Conservation (phyloP, 2,888 invertebrate species). For the Neoaliturus tenellus region DNA sequence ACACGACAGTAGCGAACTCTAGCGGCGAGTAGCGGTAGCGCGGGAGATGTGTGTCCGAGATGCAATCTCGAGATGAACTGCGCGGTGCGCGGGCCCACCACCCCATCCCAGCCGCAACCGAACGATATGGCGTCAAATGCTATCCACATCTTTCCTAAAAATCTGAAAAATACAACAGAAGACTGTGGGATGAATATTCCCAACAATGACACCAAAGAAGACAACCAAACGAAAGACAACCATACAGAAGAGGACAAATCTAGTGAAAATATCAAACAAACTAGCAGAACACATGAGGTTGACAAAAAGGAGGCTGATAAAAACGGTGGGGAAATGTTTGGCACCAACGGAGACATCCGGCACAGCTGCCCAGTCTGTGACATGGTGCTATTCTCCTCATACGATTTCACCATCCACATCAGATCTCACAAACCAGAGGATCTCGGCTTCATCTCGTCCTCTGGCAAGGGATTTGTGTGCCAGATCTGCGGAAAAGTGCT, state of each 20-base stretch:
- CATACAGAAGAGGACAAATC: neutral
- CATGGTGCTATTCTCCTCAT: conserved; percentile 72
- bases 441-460: conserved; percentile 40
- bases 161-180: neutral
- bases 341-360: neutral
- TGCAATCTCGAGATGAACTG: conserved; percentile 17
- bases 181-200: neutral
- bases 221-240: conserved; percentile 48
- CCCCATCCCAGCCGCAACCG: too few species aligned
- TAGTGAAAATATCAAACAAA: conserved; percentile 1
- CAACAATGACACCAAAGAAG: conserved; percentile 49
- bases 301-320: conserved; percentile 33
- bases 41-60: neutral
- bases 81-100: neutral
- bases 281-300: neutral
- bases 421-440: conserved; percentile 75
- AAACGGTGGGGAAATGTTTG: conserved; percentile 1
- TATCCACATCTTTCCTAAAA: neutral
- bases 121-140: conserved; percentile 39
- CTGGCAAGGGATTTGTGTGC: conserved; percentile 77
- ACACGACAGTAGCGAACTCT: too few species aligned
- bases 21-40: too few species aligned
- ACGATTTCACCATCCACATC: conserved; percentile 83
- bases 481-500: conserved; percentile 82
- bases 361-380: conserved; percentile 60